Evolutionary conservation across 2,797 vertebrate genomes (phyloP), one percentile per base, ranked within the genome.

Genomic region (Gephyroberyx darwinii): DNA sequence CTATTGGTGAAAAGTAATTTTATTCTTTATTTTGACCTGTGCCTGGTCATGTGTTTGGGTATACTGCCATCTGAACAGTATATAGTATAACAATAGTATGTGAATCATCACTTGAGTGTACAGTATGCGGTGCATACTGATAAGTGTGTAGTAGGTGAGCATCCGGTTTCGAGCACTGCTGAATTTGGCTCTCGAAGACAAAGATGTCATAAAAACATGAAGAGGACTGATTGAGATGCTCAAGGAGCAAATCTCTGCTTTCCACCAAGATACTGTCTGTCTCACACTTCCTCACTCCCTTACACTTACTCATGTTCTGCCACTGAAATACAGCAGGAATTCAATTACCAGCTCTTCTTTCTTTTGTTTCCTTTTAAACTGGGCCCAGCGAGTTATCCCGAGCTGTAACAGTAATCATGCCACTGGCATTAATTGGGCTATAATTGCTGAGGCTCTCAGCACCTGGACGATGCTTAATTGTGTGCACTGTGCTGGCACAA

Each of bases 401-500:
- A 89, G 91, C 85, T 73, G 84, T 88, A 91, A 89, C 89, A 74
- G 65, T 93, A 93, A 93, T 93, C 91, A 92, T 83, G 85, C 91
- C 89, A 90, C 91, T 91, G 92, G 90, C 92, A 93, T 94, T 94
- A 95, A 94, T 94, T 93, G 91, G 90, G 83, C 91, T 90, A 90
- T 94, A 94, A 95, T 95, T 94, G 93, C 92, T 19, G 83, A 83
- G 86, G 91, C 92, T 93, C 91, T 89, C 90, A 76, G 92, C 93
- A 95, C 93, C 93, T 94, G 93, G 92, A 90, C 90, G 88, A 93
- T 94, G 94, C 90, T 94, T 94, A 95, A 95, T 95, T 93, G 93
- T 91, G 93, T 93, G 94, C 93, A 94, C 92, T 92, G 91, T 92
- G 89, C 90, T 90, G 93, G 91, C 92, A 93, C 93, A 93, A 91